phyloP scores from a whole-genome alignment of 2,797 vertebrate genomes.

The Poecilia gillii region DNA sequence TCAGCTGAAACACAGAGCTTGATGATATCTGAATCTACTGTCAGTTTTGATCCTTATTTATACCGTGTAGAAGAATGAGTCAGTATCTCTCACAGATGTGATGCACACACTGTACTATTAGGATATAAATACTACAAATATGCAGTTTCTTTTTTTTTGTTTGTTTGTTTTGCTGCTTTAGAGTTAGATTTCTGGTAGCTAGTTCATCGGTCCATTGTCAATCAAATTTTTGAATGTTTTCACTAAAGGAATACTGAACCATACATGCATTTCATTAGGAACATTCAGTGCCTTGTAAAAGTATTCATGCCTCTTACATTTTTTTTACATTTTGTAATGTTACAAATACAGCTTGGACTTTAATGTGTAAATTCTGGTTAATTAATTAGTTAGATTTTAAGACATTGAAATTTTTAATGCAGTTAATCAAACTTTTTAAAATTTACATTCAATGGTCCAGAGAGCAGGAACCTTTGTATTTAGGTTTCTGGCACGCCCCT shows the following conservation, averaged over 20 bases:
- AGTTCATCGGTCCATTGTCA: not conserved
- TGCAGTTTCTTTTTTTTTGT: not conserved
- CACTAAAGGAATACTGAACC: not conserved
- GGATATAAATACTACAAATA: not conserved
- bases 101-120: not conserved
- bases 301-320: not conserved
- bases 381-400: no score
- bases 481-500: no score
- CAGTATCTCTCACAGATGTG: not conserved
- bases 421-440: no score
- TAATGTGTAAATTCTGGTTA: no score
- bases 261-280: not conserved
- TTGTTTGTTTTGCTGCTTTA: not conserved
- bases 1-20: slow-evolving; percentile 1
- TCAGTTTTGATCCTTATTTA: not conserved
- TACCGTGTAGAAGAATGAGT: not conserved
- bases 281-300: not conserved
- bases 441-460: no score
- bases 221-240: not conserved
- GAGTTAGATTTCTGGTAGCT: not conserved
- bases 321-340: not conserved
- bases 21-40: slow-evolving; percentile 3
- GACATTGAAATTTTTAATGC: no score
- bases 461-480: no score
- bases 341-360: not conserved